Evolutionary conservation across 2,113 vertebrate species (phyloP), one percentile per base, ranked within the genome.

Genomic region (Oryzias woworae): DNA sequence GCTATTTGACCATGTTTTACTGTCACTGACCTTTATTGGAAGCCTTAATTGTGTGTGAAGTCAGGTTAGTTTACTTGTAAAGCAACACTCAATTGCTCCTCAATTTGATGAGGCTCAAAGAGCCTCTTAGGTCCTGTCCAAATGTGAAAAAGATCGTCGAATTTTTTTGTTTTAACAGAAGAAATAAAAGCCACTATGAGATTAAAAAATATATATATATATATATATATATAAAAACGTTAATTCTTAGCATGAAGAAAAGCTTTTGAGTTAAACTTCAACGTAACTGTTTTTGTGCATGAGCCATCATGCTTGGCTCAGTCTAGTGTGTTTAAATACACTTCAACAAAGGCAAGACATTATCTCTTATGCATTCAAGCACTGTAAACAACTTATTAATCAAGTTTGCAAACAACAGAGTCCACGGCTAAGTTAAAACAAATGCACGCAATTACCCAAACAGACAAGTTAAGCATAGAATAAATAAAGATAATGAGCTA

Each of bases 381-480:
- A 58, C 6, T 50, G 52, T 55, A 61, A 70, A 61, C 17, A n/a
- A 48, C 69, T 68, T 53, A 79, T 77, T 71, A 75, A 81, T 66
- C 43, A 73, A 57, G n/a, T 20, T 43, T 55, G 71, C 44, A 70
- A 57, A 71, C 45, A 66, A 48, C 23, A 10, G 28, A 58, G 18
- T 28, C 59, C 14, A 18, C 5, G 20, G 47, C 31, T 14, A 66
- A 23, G 41, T 60, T 56, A 46, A 71, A 22, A 59, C 26, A 66
- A 42, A 65, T 60, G 66, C 58, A 71, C 36, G 46, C 18, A 14
- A 31, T 69, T 42, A n/a, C 59, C 53, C 69, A 72, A 70, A 65
- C 22, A 73, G 59, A 65, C 62, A 58, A 73, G 74, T 86, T 83
- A 80, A 41, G 49, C 28, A 73, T 76, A 81, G 61, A 71, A 82